A percentile compares a stretch with the other conserved stretches of the same genome.
Conservation (phyloP, 2,888 invertebrate genomes). For the Pterobdella sp. region DNA sequence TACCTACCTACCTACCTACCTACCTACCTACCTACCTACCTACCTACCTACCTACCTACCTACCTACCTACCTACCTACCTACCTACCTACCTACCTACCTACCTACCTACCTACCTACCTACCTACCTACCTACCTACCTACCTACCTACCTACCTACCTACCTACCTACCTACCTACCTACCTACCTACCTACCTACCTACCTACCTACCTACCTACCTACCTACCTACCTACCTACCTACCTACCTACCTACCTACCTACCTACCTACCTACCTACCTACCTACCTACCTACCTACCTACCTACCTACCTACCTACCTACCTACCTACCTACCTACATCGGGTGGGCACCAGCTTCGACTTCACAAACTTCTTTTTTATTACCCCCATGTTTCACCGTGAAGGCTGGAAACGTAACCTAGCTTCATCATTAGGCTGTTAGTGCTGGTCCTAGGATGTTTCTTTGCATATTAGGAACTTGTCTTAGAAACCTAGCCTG, state of each 20-base stretch:
- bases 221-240: conserved; percentile 25
- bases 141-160: conserved; percentile 25
- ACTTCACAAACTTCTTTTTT: no score
- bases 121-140: conserved; percentile 25
- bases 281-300: conserved; percentile 25
- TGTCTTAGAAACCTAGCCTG: no score
- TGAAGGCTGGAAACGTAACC: no score
- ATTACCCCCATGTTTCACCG: no score
- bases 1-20: conserved; percentile 22
- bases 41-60: conserved; percentile 22
- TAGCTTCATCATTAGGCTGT: no score
- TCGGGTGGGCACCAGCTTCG: no score
- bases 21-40: conserved; percentile 22
- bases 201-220: conserved; percentile 25
- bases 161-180: conserved; percentile 25
- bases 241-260: conserved; percentile 25
- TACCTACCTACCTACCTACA: conserved; percentile 25
- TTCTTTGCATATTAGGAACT: no score
- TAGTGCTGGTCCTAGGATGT: no score
- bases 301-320: conserved; percentile 25
- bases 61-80: conserved; percentile 22
- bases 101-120: conserved; percentile 23
- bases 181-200: conserved; percentile 25
- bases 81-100: conserved; percentile 22
- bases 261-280: conserved; percentile 25